These are phyloP conservation scores for Petroica traversi DNA, from an alignment of 2,113 vertebrate genomes.

Conservation along the genomic window DNA sequence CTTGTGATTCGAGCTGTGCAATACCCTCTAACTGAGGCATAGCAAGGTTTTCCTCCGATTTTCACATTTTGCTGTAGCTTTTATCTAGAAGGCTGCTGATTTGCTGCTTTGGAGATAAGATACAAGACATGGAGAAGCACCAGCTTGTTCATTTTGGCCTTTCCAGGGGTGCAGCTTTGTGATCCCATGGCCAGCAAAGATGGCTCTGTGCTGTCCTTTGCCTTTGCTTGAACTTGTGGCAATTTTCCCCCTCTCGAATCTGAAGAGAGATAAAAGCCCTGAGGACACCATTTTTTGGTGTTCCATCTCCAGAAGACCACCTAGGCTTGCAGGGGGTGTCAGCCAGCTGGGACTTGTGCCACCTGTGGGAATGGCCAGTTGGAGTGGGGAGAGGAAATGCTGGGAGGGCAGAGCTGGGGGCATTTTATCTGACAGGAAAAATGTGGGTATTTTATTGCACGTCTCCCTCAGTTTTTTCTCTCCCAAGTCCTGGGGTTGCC, in stretches of 20 bases:
- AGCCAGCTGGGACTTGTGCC: background rate
- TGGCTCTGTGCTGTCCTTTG: background rate
- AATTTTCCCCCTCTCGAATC: fast-evolving
- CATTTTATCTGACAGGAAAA: background rate
- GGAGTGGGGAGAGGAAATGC: background rate
- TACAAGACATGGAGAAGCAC: background rate
- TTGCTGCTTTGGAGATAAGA: background rate
- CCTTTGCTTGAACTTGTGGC: background rate
- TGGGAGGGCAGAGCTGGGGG: background rate
- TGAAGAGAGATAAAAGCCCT: background rate
- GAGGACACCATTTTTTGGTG: background rate
- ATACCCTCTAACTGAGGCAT: background rate
- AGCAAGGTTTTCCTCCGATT: background rate
- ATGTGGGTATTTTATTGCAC: background rate
- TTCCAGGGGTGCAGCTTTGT: background rate
- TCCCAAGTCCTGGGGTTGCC: background rate
- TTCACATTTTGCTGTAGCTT: background rate
- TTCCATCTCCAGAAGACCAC: background rate
- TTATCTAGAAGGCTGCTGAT: background rate
- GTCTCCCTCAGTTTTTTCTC: background rate
- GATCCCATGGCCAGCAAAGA: background rate
- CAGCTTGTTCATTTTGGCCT: background rate
- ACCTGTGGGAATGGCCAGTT: background rate
- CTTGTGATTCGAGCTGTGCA: background rate
- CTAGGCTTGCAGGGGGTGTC: background rate